Percentiles rank a stretch among this genome's conserved stretches.
phyloP scores from a whole-genome alignment of 2,797 vertebrate species.

The Babyrousa celebensis region DNA sequence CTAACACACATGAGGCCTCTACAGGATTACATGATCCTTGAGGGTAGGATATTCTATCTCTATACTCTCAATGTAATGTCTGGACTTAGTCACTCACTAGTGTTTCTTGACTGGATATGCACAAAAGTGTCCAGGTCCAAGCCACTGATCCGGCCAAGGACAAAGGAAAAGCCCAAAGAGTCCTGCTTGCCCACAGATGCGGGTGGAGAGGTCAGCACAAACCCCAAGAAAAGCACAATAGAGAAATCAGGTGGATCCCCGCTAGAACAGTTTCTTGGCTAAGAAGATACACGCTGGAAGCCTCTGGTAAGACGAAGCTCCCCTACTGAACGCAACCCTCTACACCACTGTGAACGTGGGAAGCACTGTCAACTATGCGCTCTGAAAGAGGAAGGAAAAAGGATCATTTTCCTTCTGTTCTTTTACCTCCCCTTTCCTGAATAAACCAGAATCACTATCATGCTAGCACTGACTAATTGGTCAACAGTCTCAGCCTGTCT shows the following conservation, averaged over 20 bases:
- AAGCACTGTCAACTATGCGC: neutral
- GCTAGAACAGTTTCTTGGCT: neutral
- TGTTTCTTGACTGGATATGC: neutral
- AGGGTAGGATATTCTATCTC: neutral
- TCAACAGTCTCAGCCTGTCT: slow-evolving; percentile 64
- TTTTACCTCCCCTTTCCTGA: slow-evolving; percentile 12
- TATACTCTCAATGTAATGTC: neutral
- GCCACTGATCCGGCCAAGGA: neutral
- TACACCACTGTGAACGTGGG: neutral
- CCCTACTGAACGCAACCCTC: neutral
- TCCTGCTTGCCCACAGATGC: neutral
- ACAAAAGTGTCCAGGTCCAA: neutral
- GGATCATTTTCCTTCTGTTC: neutral
- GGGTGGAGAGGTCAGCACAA: neutral
- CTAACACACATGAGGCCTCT: neutral
- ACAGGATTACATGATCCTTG: neutral
- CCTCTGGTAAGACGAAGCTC: neutral
- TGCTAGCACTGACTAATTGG: slow-evolving; percentile 56
- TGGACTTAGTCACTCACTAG: neutral
- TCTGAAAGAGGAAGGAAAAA: slow-evolving; percentile 47
- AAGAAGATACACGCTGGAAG: slow-evolving; percentile 35
- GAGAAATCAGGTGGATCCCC: neutral
- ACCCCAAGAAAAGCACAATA: neutral
- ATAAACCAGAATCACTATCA: slow-evolving; percentile 48
- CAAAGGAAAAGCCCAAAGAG: neutral